Evolutionary conservation across 2,113 vertebrate genomes (phyloP).

Genomic region (Mesoclemmys tuberculata): DNA sequence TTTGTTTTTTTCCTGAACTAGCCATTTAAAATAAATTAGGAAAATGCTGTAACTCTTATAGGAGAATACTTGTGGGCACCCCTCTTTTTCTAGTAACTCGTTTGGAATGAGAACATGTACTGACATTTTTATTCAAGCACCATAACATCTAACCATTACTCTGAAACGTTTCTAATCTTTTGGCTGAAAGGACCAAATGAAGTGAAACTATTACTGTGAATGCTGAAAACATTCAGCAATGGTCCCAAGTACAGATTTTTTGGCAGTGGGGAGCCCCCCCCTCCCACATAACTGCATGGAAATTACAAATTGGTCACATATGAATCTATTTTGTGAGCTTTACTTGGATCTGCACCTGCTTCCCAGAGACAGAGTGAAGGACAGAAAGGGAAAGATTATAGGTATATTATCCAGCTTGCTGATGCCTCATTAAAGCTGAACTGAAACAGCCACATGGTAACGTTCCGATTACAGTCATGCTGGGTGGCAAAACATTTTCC

Average conservation of each 20-base stretch:
- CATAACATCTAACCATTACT: not conserved
- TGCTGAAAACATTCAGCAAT: slow-evolving; percentile 14
- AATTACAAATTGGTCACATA: slow-evolving; percentile 9
- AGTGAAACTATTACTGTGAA: not conserved
- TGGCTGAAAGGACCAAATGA: not conserved
- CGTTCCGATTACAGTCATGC: not conserved
- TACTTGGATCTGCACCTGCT: slow-evolving; percentile 27
- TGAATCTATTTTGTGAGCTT: slow-evolving; percentile 19
- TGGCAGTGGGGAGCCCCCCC: slow-evolving; percentile 14
- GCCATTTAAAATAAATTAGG: not conserved
- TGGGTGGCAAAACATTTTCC: not conserved
- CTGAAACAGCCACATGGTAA: not conserved
- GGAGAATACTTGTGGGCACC: not conserved
- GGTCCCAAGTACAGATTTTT: slow-evolving; percentile 36
- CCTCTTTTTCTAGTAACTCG: not conserved
- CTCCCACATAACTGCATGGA: not conserved
- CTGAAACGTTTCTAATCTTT: slow-evolving; percentile 21
- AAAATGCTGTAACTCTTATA: not conserved
- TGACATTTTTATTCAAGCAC: not conserved
- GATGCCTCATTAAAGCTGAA: not conserved
- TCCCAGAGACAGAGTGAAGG: not conserved
- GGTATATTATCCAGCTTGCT: not conserved
- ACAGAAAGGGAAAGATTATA: not conserved
- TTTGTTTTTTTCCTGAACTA: not conserved
- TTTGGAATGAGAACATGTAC: not conserved